Percentiles rank a stretch among this genome's conserved stretches.
These are phyloP conservation scores for Brachionus sp. DNA, from an alignment of 1,140 invertebrate genomes.

Conservation along the genomic window DNA sequence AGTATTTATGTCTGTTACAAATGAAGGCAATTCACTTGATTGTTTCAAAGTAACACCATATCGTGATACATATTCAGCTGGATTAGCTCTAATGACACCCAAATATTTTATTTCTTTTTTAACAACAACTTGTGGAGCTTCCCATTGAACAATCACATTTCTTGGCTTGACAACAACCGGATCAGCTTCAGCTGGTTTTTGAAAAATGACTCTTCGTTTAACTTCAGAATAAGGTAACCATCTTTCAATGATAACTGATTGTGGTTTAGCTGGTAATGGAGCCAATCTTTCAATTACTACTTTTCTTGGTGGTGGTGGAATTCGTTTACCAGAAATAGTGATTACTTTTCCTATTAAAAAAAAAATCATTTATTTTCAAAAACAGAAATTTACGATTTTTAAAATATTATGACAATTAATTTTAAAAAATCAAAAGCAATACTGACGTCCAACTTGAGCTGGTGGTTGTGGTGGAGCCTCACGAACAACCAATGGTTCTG, in stretches of 20 bases:
- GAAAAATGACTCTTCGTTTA: conserved; percentile 44
- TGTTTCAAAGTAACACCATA: conserved; percentile 44
- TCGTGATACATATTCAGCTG: conserved; percentile 33
- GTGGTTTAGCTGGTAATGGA: conserved; percentile 45
- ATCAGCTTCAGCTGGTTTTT: conserved; percentile 26
- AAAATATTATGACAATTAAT: not conserved
- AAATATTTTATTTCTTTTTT: conserved; percentile 35
- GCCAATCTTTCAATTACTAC: conserved; percentile 46
- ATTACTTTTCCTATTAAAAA: conserved; percentile 33
- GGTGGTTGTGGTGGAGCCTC: conserved; percentile 46
- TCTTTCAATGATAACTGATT: conserved; percentile 43
- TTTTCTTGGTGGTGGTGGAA: conserved; percentile 46
- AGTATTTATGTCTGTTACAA: conserved; percentile 22
- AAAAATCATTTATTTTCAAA: not conserved
- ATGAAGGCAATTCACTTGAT: conserved; percentile 4
- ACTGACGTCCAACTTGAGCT: conserved; percentile 30
- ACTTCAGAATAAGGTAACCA: conserved; percentile 44
- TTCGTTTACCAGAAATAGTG: conserved; percentile 6
- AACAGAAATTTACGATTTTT: not conserved
- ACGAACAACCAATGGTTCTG: conserved; percentile 44
- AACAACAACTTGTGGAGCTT: conserved; percentile 8
- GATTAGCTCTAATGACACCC: conserved; percentile 39
- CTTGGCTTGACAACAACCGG: conserved; percentile 29
- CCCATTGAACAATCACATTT: conserved; percentile 46
- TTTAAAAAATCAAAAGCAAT: not conserved